These are phyloP conservation scores for Agonopterix heracliana DNA, from an alignment of 2,888 invertebrate genomes.

Conservation along the genomic window DNA sequence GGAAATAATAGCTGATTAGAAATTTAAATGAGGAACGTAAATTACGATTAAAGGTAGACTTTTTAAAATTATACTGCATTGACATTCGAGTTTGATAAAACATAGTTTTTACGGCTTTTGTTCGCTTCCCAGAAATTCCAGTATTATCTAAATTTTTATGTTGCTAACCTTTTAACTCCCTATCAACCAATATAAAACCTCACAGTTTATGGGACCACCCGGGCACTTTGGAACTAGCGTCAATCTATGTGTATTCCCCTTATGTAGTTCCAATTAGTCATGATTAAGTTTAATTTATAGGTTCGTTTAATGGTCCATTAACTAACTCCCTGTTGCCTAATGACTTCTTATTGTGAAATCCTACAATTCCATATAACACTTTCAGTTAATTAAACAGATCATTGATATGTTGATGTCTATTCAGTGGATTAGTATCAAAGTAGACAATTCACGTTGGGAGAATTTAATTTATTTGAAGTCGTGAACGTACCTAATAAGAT, in stretches of 20 bases:
- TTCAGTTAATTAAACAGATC: slow-evolving; percentile 50
- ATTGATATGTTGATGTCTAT: slow-evolving; percentile 41
- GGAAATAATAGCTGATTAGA: neutral
- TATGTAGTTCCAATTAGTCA: slow-evolving; percentile 65
- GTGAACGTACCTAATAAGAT: no score
- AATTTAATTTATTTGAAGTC: no score
- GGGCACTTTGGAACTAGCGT: slow-evolving; percentile 27
- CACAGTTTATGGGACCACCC: slow-evolving; percentile 59
- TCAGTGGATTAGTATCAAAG: no score
- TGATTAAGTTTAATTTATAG: slow-evolving; percentile 72
- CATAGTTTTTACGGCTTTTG: slow-evolving; percentile 40
- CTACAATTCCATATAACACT: slow-evolving; percentile 61
- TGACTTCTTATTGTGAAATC: slow-evolving; percentile 56
- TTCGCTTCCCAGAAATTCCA: slow-evolving; percentile 40
- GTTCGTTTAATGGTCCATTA: slow-evolving; percentile 67
- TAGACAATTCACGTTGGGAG: no score
- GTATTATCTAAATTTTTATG: slow-evolving; percentile 62
- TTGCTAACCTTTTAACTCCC: slow-evolving; percentile 50
- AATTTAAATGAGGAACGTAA: neutral
- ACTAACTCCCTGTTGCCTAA: slow-evolving; percentile 54
- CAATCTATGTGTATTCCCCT: slow-evolving; percentile 33
- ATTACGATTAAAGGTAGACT: neutral
- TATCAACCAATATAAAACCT: slow-evolving; percentile 50
- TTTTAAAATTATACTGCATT: neutral
- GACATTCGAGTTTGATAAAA: slow-evolving; percentile 26